A percentile compares a stretch with the other conserved stretches of the same genome.
These are phyloP conservation scores for Turritopsis dohrnii DNA, from an alignment of 30 jellyfish, hydroid and myxozoan species.

Conservation along the genomic window DNA sequence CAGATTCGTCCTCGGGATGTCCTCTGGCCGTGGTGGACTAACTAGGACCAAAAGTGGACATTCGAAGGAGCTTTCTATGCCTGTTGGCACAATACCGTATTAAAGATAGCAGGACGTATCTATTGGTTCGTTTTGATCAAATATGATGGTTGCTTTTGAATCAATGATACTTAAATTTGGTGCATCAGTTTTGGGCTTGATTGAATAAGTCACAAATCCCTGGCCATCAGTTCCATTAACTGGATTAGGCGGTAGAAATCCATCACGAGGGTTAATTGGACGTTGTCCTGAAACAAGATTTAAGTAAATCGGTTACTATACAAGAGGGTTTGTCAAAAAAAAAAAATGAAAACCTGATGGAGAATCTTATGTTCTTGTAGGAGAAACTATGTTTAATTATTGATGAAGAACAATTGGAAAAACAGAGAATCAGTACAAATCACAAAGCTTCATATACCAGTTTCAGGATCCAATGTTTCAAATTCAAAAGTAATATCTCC, in stretches of 20 bases:
- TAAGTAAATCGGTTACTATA: neutral
- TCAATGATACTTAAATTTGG: slow-evolving; percentile 16
- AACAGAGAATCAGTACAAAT: too few species aligned
- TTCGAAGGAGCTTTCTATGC: too few species aligned
- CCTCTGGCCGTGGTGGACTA: too few species aligned
- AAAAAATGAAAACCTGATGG: too few species aligned
- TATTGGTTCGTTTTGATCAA: slow-evolving; percentile 40
- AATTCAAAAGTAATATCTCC: slow-evolving; percentile 11
- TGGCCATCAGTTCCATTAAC: slow-evolving; percentile 41
- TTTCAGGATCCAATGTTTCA: slow-evolving; percentile 30
- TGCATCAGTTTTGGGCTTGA: neutral
- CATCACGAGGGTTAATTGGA: slow-evolving; percentile 27
- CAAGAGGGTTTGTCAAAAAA: too few species aligned
- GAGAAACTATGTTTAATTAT: too few species aligned
- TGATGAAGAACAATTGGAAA: too few species aligned
- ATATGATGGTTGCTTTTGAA: slow-evolving; percentile 33
- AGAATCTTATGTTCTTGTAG: too few species aligned
- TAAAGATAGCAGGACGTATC: slow-evolving; percentile 41
- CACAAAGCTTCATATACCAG: too few species aligned
- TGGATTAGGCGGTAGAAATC: slow-evolving; percentile 43
- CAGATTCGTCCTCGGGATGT: too few species aligned
- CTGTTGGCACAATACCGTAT: slow-evolving; percentile 27
- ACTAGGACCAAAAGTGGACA: too few species aligned
- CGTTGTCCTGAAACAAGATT: slow-evolving; percentile 19
- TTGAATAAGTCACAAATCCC: slow-evolving; percentile 29